phyloP scores from a whole-genome alignment of 2,888 invertebrate genomes.

The Melanostoma mellinum region DNA sequence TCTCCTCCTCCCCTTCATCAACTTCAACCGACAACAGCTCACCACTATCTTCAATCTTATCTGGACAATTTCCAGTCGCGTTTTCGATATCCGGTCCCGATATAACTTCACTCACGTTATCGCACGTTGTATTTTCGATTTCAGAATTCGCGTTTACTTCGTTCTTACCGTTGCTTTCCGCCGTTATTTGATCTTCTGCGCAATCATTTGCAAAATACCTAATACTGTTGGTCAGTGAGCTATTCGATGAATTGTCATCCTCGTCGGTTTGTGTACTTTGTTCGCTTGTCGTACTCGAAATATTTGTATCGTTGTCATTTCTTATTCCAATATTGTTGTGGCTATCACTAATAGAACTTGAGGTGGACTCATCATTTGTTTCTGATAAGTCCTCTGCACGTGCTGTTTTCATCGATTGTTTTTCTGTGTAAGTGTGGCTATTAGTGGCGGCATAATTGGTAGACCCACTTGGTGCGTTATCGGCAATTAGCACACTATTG shows the following conservation, averaged over 20 bases:
- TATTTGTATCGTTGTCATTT: slow-evolving; percentile 50
- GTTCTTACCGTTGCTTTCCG: slow-evolving; percentile 19
- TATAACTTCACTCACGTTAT: slow-evolving; percentile 7
- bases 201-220: slow-evolving; percentile 44
- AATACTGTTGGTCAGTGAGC: slow-evolving; percentile 58
- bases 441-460: slow-evolving; percentile 50
- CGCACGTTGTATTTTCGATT: slow-evolving; percentile 11
- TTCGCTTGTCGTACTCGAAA: slow-evolving; percentile 55
- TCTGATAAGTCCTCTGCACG: slow-evolving; percentile 28
- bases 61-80: slow-evolving; percentile 6
- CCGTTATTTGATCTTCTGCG: slow-evolving; percentile 17
- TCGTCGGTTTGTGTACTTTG: slow-evolving; percentile 75
- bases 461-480: slow-evolving; percentile 52
- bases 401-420: slow-evolving; percentile 27
- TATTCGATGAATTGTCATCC: slow-evolving; percentile 65
- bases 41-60: background rate
- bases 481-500: slow-evolving; percentile 56
- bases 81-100: slow-evolving; percentile 32
- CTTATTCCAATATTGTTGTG: slow-evolving; percentile 33
- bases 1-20: slow-evolving; percentile 71
- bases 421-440: slow-evolving; percentile 38
- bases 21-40: slow-evolving; percentile 40
- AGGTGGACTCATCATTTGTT: slow-evolving; percentile 30
- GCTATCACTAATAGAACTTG: slow-evolving; percentile 9
- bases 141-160: slow-evolving; percentile 13